A percentile compares a stretch with the other conserved stretches of the same genome.
These are phyloP conservation scores for Climacteris rufus DNA, from an alignment of 2,113 vertebrate genomes.

Conservation along the genomic window DNA sequence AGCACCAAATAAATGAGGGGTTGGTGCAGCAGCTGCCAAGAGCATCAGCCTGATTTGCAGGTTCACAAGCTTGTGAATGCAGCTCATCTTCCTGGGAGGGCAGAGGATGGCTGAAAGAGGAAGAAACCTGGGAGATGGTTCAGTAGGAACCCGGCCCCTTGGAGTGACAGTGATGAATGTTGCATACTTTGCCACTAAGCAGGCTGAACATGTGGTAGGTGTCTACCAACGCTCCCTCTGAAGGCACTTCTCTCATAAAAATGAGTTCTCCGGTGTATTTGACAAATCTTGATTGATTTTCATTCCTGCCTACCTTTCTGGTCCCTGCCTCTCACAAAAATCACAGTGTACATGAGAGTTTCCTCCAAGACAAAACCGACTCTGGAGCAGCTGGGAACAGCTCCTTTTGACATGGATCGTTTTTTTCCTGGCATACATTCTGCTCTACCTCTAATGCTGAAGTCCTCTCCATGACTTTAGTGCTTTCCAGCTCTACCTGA, in stretches of 20 bases:
- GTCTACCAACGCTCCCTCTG: neutral
- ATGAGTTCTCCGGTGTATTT: neutral
- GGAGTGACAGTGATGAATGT: slow-evolving; percentile 30
- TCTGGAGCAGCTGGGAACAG: neutral
- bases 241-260: slow-evolving; percentile 40
- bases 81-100: neutral
- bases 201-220: slow-evolving; percentile 19
- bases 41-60: neutral
- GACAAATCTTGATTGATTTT: slow-evolving; percentile 47
- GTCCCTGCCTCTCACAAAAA: neutral
- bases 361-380: neutral
- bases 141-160: neutral
- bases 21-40: neutral
- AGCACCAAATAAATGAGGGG: neutral
- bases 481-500: neutral
- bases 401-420: neutral
- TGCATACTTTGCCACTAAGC: neutral
- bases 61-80: neutral
- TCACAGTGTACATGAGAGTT: neutral
- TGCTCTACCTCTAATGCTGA: neutral
- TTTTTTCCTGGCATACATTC: neutral
- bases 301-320: neutral
- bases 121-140: neutral
- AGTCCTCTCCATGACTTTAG: neutral
- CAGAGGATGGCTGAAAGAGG: neutral